phyloP scores from a whole-genome alignment of 1,140 invertebrate species.

The Batillaria attramentaria region DNA sequence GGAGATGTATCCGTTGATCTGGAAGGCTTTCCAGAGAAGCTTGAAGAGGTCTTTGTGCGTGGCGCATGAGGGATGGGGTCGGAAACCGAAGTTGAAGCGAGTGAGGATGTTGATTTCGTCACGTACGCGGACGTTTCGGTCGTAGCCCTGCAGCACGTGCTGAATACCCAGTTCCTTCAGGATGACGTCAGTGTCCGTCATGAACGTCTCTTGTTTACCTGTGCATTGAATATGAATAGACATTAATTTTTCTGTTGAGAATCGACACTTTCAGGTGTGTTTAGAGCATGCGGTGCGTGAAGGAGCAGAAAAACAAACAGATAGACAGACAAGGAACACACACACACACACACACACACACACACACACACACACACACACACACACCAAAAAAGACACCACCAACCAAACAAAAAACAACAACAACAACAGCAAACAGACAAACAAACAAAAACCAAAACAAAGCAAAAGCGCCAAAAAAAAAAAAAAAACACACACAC shows the following conservation, averaged over 20 bases:
- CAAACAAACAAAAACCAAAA: too few species aligned
- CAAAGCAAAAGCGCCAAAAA: too few species aligned
- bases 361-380: too few species aligned
- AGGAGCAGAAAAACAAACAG: too few species aligned
- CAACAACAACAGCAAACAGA: too few species aligned
- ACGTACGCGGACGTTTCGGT: not conserved
- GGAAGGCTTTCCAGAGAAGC: constrained; percentile 26
- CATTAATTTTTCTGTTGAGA: not conserved
- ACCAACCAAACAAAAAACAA: too few species aligned
- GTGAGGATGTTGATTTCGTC: constrained; percentile 19
- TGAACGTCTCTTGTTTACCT: constrained; percentile 27
- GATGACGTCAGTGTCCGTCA: constrained; percentile 1
- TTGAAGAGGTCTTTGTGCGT: not conserved
- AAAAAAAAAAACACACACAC: too few species aligned
- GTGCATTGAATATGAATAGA: not conserved
- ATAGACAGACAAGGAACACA: too few species aligned
- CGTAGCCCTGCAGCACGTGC: not conserved
- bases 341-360: too few species aligned
- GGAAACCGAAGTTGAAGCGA: constrained; percentile 8
- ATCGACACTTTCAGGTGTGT: too few species aligned
- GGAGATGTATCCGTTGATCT: constrained; percentile 28
- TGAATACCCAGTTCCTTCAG: constrained; percentile 10
- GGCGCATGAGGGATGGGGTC: constrained; percentile 13
- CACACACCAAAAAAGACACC: too few species aligned
- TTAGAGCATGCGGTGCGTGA: too few species aligned